These are phyloP conservation scores for Channallabes apus DNA, from an alignment of 2,797 vertebrate species.

Conservation along the genomic window DNA sequence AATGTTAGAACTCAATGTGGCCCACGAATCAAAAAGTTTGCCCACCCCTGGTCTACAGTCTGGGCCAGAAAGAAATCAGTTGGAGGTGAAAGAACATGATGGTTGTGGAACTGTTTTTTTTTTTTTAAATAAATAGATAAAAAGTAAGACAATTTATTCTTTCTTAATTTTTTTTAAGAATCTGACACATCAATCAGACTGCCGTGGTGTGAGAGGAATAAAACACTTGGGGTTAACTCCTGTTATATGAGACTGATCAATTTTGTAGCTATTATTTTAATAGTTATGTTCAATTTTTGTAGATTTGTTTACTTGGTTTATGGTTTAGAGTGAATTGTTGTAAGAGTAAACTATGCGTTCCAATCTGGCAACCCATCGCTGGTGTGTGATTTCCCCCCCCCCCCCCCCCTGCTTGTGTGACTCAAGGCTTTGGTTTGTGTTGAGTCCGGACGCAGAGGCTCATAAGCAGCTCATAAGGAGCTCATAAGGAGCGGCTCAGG, in stretches of 20 bases:
- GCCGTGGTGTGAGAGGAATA: not conserved
- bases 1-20: no score
- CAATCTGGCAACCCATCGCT: conserved; percentile 31
- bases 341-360: not conserved
- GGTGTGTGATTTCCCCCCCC: not conserved
- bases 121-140: not conserved
- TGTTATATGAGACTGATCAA: not conserved
- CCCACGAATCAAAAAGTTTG: no score
- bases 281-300: not conserved
- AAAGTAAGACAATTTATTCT: not conserved
- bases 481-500: not conserved
- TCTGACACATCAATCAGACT: not conserved
- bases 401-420: not conserved
- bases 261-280: no score
- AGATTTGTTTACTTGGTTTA: not conserved
- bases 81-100: not conserved
- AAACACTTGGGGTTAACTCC: not conserved
- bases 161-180: not conserved
- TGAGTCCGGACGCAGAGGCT: not conserved
- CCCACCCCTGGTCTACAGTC: no score
- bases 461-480: not conserved
- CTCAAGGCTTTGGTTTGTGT: not conserved
- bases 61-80: conserved; percentile 14
- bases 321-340: not conserved
- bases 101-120: not conserved